phyloP scores from a whole-genome alignment of 1,140 invertebrate species.

The Drosophila santomea region DNA sequence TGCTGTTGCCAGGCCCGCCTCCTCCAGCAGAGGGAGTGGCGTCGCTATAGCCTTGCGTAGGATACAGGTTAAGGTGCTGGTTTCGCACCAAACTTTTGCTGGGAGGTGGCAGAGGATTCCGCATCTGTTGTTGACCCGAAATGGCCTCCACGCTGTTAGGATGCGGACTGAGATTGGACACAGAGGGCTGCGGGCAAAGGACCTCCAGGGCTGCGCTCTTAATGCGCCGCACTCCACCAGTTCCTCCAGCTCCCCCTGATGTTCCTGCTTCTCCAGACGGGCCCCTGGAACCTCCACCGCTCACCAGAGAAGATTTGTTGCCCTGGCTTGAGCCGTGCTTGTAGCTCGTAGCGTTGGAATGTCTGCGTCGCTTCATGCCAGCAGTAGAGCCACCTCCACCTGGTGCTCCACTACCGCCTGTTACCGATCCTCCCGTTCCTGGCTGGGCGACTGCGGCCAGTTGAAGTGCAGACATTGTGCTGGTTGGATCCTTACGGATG shows the following conservation, averaged over 20 bases:
- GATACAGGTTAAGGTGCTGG: constrained; percentile 88
- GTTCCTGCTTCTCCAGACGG: constrained; percentile 40
- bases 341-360: constrained; percentile 87
- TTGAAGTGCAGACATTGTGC: constrained; percentile 87
- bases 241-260: constrained; percentile 6
- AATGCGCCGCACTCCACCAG: constrained; percentile 86
- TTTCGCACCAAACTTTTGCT: constrained; percentile 88
- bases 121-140: constrained; percentile 87
- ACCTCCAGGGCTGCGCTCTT: constrained; percentile 89
- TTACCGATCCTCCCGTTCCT: constrained; percentile 1
- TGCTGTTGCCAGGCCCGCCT: constrained; percentile 19
- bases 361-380: constrained; percentile 85
- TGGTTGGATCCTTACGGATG: constrained; percentile 87
- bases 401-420: constrained; percentile 1
- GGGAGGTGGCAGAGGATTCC: constrained; percentile 87
- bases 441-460: constrained; percentile 70
- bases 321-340: constrained; percentile 53
- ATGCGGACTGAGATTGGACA: constrained; percentile 87
- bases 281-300: constrained; percentile 11
- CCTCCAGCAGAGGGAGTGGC: constrained; percentile 23
- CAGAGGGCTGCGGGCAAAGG: constrained; percentile 87
- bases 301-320: constrained; percentile 42
- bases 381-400: constrained; percentile 26
- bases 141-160: constrained; percentile 89
- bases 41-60: constrained; percentile 65